These are phyloP conservation scores for Bellardia bayeri DNA, from an alignment of 2,888 invertebrate genomes.

Conservation along the genomic window DNA sequence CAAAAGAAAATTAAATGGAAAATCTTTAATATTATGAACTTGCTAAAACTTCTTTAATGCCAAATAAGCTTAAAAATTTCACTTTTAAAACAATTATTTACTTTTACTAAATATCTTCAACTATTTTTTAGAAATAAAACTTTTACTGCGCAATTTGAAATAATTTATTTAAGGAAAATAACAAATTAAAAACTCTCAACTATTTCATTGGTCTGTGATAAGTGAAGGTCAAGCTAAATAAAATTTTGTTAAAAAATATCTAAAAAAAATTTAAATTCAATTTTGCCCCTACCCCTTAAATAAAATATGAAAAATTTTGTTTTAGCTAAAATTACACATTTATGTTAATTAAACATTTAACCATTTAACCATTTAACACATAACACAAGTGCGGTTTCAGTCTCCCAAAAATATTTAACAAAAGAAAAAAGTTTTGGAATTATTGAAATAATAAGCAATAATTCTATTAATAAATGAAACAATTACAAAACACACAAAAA, in stretches of 20 bases:
- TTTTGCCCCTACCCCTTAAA: conserved; percentile 14
- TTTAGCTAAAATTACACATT: conserved; percentile 55
- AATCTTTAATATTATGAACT: too few relatives aligned
- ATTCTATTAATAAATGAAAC: conserved; percentile 59
- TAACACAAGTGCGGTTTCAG: conserved; percentile 71
- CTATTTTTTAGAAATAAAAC: conserved; percentile 32
- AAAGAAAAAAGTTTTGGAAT: conserved; percentile 50
- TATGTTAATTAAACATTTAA: conserved; percentile 64
- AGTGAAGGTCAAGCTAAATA: conserved; percentile 79
- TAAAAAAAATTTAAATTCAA: conserved; percentile 61
- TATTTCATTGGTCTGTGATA: conserved; percentile 82
- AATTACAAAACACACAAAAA: conserved; percentile 70
- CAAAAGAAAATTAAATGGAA: too few relatives aligned
- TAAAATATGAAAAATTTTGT: conserved; percentile 72
- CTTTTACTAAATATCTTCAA: neutral
- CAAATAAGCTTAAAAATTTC: conserved; percentile 41
- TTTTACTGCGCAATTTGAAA: conserved; percentile 10
- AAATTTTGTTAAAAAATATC: conserved; percentile 71
- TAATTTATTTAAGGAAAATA: conserved; percentile 39
- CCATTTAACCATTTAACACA: conserved; percentile 50
- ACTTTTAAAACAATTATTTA: neutral
- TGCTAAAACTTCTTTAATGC: too few relatives aligned
- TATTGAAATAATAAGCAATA: conserved; percentile 51
- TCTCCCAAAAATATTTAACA: conserved; percentile 59
- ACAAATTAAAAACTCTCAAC: conserved; percentile 70